A percentile compares a stretch with the other conserved stretches of the same genome.
phyloP scores from a whole-genome alignment of 35 echinoderm and acorn worm species.

The Anneissia japonica region DNA sequence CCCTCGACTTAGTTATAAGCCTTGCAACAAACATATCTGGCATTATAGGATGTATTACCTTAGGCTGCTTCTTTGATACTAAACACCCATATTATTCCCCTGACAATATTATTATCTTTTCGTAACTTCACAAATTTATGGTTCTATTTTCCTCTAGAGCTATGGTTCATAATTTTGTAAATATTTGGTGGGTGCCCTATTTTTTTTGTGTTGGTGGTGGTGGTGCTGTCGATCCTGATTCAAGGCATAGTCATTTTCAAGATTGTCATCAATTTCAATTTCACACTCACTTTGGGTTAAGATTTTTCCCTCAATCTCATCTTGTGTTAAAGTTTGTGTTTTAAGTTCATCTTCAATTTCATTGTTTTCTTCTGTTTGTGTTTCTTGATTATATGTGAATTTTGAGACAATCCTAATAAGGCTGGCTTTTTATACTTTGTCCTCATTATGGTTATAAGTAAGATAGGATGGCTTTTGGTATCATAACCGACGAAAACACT shows the following conservation, averaged over 20 bases:
- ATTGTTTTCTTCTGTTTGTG: no score
- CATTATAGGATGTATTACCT: constrained; percentile 1
- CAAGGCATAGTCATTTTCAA: neutral
- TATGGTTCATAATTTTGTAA: constrained; percentile 2
- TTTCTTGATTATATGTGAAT: no score
- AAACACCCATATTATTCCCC: constrained; percentile 16
- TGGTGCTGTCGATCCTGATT: constrained; percentile 5
- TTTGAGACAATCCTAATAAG: no score
- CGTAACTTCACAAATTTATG: constrained; percentile 11
- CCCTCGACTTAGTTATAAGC: constrained; percentile 6
- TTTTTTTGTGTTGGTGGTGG: neutral
- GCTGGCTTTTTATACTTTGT: no score
- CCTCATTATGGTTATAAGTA: no score
- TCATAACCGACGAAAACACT: no score
- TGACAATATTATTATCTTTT: constrained; percentile 26
- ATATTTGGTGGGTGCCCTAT: neutral
- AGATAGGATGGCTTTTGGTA: no score
- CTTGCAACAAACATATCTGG: constrained; percentile 31
- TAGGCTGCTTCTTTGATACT: constrained; percentile 29
- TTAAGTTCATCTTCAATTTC: no score
- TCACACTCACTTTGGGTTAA: no score
- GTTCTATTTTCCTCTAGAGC: constrained; percentile 30
- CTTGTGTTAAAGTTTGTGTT: no score
- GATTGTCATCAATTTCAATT: constrained; percentile 7
- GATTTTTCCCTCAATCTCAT: no score